Percentiles rank a stretch among this genome's conserved stretches.
Conservation (phyloP, 2,888 invertebrate genomes). For the Ichneumoninae sp. region DNA sequence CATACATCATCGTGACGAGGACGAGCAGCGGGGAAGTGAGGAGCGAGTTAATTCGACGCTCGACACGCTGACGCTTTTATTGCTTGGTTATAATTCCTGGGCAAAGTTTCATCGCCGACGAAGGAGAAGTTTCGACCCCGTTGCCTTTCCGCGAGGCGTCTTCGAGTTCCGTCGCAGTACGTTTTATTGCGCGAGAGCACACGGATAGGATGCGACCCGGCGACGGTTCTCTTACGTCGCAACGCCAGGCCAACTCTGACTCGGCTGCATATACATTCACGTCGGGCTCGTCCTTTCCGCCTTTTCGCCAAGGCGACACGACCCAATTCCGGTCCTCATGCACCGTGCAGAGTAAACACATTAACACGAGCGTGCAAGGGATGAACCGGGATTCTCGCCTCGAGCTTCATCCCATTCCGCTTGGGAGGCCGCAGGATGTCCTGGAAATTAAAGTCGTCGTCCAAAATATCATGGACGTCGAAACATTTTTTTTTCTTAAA, state of each 20-base stretch:
- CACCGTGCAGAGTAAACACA: conserved; percentile 58
- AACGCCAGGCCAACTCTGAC: not conserved
- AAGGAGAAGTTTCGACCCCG: conserved; percentile 29
- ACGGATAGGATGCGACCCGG: conserved; percentile 19
- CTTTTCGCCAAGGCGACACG: conserved; percentile 41
- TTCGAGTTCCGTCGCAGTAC: conserved; percentile 36
- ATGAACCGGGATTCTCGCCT: conserved; percentile 2
- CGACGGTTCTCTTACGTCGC: not conserved
- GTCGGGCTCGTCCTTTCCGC: conserved; percentile 45
- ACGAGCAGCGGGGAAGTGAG: conserved; percentile 12
- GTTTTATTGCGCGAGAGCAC: conserved; percentile 48
- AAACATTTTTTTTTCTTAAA: not conserved
- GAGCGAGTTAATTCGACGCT: conserved; percentile 56
- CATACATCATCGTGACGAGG: not conserved
- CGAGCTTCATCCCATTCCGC: not conserved
- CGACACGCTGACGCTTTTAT: conserved; percentile 34
- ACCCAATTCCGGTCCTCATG: conserved; percentile 60
- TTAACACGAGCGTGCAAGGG: conserved; percentile 56
- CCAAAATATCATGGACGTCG: not conserved
- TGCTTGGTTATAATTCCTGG: conserved; percentile 34
- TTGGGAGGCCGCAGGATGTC: not conserved
- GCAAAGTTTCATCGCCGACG: conserved; percentile 32
- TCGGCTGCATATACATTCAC: conserved; percentile 58
- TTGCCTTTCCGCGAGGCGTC: conserved; percentile 29
- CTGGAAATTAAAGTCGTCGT: not conserved